A percentile compares a stretch with the other conserved stretches of the same genome.
Evolutionary conservation across 2,888 invertebrate species (phyloP).

Genomic region (Apamea epomidion): DNA sequence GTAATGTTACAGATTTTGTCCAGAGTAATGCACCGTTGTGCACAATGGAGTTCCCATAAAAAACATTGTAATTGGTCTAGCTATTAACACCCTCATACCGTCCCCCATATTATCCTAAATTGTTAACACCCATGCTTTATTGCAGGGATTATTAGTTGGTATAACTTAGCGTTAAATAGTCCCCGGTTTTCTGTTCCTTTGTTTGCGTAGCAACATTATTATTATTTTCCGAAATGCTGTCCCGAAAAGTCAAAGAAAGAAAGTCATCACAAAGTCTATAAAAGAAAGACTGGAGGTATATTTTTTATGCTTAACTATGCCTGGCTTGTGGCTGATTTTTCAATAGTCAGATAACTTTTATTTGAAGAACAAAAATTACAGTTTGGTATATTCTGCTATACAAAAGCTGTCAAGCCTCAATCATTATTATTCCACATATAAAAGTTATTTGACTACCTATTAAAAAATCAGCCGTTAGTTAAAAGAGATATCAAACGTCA

Average conservation of each 20-base stretch:
- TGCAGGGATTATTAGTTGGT: slow-evolving; percentile 17
- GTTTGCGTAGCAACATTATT: neutral
- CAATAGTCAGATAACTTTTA: no score
- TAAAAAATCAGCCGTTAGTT: no score
- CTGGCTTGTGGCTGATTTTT: no score
- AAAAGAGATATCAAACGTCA: neutral
- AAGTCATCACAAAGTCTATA: neutral
- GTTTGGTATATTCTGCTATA: no score
- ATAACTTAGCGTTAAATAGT: neutral
- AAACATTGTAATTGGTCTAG: slow-evolving; percentile 4
- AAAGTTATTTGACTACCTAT: no score
- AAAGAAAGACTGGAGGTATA: neutral
- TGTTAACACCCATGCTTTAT: slow-evolving; percentile 22
- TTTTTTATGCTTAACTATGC: no score
- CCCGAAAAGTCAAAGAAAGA: neutral
- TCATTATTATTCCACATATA: no score
- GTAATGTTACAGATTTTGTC: neutral
- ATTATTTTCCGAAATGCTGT: neutral
- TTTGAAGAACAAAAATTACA: no score
- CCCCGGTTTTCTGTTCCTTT: slow-evolving; percentile 7
- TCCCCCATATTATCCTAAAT: slow-evolving; percentile 15
- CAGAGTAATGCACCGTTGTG: neutral
- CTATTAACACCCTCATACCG: slow-evolving; percentile 21
- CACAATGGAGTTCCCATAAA: slow-evolving; percentile 5
- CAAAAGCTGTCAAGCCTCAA: no score